These are phyloP conservation scores for Falco punctatus DNA, from an alignment of 2,113 vertebrate genomes.

Conservation along the genomic window DNA sequence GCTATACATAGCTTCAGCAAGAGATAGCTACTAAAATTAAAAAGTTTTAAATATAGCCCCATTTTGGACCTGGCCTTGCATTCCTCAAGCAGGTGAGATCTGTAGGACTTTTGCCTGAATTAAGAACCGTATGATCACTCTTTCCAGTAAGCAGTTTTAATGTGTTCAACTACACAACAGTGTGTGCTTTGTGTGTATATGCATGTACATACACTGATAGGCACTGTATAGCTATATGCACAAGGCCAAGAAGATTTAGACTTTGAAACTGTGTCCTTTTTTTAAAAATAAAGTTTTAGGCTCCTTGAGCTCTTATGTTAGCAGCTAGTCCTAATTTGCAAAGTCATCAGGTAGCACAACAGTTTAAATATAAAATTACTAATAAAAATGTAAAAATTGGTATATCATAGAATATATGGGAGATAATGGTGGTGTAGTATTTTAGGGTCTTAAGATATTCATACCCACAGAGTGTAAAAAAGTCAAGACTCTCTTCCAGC, in stretches of 20 bases:
- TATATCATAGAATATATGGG: background rate
- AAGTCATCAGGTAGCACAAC: conserved; percentile 51
- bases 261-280: background rate
- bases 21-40: conserved; percentile 1
- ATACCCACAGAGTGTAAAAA: background rate
- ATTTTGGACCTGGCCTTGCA: background rate
- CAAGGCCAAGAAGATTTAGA: conserved; percentile 32
- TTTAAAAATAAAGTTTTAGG: conserved; percentile 41
- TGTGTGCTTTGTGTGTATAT: conserved; percentile 23
- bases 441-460: background rate
- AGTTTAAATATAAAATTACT: conserved; percentile 66
- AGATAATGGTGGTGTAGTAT: background rate
- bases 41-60: background rate
- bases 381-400: conserved; percentile 66
- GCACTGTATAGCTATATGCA: conserved; percentile 25
- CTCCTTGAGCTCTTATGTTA: conserved; percentile 44
- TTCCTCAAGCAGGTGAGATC: background rate
- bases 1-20: conserved; percentile 4
- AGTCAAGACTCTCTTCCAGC: background rate
- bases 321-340: conserved; percentile 44
- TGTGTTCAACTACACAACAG: background rate
- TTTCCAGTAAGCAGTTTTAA: background rate
- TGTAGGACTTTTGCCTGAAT: background rate
- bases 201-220: background rate
- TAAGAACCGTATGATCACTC: background rate